Evolutionary conservation across 2,113 vertebrate genomes (phyloP).

Genomic region (Epinephelus cyanopodus): DNA sequence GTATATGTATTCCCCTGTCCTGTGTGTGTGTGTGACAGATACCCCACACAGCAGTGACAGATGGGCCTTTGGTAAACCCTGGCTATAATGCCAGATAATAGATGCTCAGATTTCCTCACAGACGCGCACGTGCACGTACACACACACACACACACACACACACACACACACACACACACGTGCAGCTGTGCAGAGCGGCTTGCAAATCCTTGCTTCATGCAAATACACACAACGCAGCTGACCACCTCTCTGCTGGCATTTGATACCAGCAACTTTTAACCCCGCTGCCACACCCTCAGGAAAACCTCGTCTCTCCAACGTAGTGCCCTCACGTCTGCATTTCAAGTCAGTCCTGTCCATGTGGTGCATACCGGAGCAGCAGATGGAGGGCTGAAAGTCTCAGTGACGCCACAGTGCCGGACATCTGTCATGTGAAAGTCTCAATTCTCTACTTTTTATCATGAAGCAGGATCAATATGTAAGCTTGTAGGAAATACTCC

Average conservation of each 20-base stretch:
- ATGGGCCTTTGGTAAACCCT: conserved; percentile 72
- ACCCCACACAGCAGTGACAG: conserved; percentile 65
- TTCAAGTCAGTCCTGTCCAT: conserved; percentile 11
- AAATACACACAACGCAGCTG: conserved; percentile 39
- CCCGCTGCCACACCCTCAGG: background rate
- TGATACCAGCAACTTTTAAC: conserved; percentile 36
- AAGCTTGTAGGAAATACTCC: background rate
- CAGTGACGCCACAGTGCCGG: background rate
- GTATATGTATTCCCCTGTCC: conserved; percentile 17
- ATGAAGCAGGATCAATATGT: background rate
- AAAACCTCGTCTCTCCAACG: background rate
- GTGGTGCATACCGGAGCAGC: conserved; percentile 45
- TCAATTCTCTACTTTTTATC: background rate
- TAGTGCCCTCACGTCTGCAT: conserved; percentile 58
- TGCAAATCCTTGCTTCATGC: conserved; percentile 37
- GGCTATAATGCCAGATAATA: conserved; percentile 73
- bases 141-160: conserved; percentile 26
- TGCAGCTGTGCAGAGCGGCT: conserved; percentile 46
- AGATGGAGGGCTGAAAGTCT: conserved; percentile 30
- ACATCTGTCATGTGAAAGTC: background rate
- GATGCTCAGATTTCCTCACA: conserved; percentile 63
- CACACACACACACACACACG: conserved; percentile 30
- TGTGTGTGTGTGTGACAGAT: conserved; percentile 35
- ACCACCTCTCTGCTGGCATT: conserved; percentile 47
- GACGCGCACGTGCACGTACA: conserved; percentile 8